phyloP scores from a whole-genome alignment of 1,140 invertebrate species.

The Heliconius hermathena region DNA sequence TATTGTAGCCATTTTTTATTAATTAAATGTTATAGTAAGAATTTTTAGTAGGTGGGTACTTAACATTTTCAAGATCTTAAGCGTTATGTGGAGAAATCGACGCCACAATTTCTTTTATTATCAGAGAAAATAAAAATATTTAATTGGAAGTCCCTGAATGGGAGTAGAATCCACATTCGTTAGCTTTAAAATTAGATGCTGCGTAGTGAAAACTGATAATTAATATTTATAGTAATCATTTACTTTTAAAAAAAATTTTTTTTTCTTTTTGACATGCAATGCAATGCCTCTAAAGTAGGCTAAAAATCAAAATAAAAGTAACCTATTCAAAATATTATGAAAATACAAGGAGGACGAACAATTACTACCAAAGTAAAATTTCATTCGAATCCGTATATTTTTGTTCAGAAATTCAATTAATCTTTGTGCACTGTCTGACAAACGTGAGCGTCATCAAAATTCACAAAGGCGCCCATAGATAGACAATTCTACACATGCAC shows the following conservation, averaged over 20 bases:
- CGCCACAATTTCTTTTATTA: no score
- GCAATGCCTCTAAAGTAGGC: not conserved
- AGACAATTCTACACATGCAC: not conserved
- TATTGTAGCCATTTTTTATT: no score
- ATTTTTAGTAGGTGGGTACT: no score
- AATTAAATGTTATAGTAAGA: no score
- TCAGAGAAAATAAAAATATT: no score
- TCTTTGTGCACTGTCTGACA: slow-evolving; percentile 8
- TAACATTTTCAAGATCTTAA: no score
- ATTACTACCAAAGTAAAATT: not conserved
- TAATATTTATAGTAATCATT: no score
- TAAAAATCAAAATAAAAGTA: not conserved
- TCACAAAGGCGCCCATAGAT: not conserved
- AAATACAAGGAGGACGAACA: not conserved
- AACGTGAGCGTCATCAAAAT: not conserved
- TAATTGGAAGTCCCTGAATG: no score
- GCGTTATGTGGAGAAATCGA: no score
- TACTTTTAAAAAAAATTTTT: not conserved
- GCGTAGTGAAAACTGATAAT: no score
- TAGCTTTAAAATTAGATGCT: no score
- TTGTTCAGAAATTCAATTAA: slow-evolving; percentile 10
- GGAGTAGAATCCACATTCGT: no score
- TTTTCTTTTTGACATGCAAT: not conserved
- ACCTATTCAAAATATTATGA: not conserved
- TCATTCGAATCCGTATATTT: not conserved